Conservation (phyloP, 2,888 invertebrate species). For the Sinhomidia bicolor region DNA sequence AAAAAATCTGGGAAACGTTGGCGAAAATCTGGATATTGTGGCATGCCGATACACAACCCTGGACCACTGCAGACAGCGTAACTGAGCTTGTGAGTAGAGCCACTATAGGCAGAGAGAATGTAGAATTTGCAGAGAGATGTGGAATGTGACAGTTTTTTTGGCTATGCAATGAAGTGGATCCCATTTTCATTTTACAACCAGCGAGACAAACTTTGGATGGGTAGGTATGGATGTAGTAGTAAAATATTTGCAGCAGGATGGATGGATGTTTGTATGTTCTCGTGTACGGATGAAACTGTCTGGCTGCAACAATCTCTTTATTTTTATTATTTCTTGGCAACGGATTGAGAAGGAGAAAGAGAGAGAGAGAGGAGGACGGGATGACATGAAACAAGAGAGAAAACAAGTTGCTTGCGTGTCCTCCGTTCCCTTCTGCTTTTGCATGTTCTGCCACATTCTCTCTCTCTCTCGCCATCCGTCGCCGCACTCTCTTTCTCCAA, state of each 20-base stretch:
- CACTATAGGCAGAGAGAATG: too few relatives aligned
- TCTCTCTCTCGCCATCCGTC: neutral
- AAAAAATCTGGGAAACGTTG: too few relatives aligned
- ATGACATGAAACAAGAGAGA: neutral
- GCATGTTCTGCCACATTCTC: neutral
- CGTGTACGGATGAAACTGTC: neutral
- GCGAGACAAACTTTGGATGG: neutral
- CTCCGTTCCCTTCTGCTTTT: neutral
- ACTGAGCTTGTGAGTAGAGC: too few relatives aligned
- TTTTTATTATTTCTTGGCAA: neutral
- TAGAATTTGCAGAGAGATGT: too few relatives aligned
- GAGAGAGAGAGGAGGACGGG: neutral
- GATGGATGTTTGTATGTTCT: neutral
- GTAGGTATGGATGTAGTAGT: neutral
- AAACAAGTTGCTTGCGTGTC: neutral
- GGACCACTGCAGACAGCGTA: neutral
- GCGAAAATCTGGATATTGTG: too few relatives aligned
- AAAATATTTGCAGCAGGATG: neutral
- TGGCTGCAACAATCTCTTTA: neutral
- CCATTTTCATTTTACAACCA: constrained; percentile 14
- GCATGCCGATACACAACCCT: too few relatives aligned
- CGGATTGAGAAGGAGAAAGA: neutral
- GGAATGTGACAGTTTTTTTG: neutral
- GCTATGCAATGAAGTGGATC: constrained; percentile 21
- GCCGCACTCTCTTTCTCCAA: too few relatives aligned